Evolutionary conservation across 2,888 invertebrate species (phyloP).

Genomic region (Cataglyphis cursor): DNA sequence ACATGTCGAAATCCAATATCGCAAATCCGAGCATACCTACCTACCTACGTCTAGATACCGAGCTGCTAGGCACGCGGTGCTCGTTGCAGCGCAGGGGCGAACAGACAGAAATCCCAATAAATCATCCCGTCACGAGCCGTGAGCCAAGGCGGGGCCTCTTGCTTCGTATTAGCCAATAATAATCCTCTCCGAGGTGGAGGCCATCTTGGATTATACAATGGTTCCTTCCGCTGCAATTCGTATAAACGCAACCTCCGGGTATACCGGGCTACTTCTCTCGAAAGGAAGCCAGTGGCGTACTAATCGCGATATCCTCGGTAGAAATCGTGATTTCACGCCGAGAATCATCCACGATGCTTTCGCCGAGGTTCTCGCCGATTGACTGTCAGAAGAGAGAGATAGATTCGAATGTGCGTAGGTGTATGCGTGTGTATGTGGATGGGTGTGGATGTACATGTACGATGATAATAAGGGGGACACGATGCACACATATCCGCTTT

Average conservation of each 20-base stretch:
- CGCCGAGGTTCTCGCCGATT: conserved; percentile 10
- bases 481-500: not conserved
- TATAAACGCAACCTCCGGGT: conserved; percentile 85
- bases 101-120: conserved; percentile 88
- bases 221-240: conserved; percentile 86
- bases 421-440: not conserved
- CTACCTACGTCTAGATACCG: conserved; percentile 67
- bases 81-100: conserved; percentile 85
- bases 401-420: conserved; percentile 3
- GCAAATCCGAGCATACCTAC: conserved; percentile 68
- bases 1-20: conserved; percentile 75
- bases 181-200: conserved; percentile 88
- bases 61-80: conserved; percentile 80
- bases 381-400: conserved; percentile 2
- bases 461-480: conserved; percentile 37
- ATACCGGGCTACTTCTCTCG: conserved; percentile 77
- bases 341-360: conserved; percentile 14
- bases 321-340: conserved; percentile 49
- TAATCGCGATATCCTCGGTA: conserved; percentile 46
- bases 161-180: conserved; percentile 89
- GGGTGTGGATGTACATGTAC: not conserved
- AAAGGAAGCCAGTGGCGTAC: conserved; percentile 81
- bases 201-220: conserved; percentile 88
- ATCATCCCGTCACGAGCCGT: conserved; percentile 89
- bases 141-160: conserved; percentile 89